phyloP scores from a whole-genome alignment of 2,888 invertebrate species.

The Trachelus troglodyta region DNA sequence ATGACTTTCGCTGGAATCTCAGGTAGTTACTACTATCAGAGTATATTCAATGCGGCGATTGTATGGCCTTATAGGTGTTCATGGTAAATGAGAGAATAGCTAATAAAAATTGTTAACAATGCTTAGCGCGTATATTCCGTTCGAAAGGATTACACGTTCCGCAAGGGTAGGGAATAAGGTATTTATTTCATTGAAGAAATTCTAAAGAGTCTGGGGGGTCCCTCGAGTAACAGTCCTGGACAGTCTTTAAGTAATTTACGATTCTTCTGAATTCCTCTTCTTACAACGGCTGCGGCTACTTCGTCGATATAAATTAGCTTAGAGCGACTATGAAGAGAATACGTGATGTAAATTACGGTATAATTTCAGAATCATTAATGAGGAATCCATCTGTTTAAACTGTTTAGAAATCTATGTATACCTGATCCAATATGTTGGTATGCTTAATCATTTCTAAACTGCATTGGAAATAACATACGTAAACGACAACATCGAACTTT shows the following conservation, averaged over 20 bases:
- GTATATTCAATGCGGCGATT: neutral
- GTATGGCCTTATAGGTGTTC: neutral
- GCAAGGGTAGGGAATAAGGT: neutral
- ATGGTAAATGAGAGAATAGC: neutral
- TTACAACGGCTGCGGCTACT: neutral
- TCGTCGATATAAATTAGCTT: neutral
- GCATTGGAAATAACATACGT: neutral
- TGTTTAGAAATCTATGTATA: neutral
- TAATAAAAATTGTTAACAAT: neutral
- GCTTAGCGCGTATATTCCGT: neutral
- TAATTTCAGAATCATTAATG: neutral
- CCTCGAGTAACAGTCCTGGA: neutral
- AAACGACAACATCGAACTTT: neutral
- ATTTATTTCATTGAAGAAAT: neutral
- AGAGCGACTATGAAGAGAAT: neutral
- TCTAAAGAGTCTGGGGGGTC: neutral
- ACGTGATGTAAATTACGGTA: neutral
- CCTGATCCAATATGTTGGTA: neutral
- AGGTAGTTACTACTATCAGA: neutral
- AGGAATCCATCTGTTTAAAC: neutral
- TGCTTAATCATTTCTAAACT: neutral
- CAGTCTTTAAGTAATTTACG: slow-evolving; percentile 47
- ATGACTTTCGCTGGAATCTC: neutral
- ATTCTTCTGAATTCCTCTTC: slow-evolving; percentile 36
- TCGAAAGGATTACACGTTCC: neutral